These are phyloP conservation scores for Ivindomyrus marchei DNA, from an alignment of 2,113 vertebrate genomes.

Conservation along the genomic window DNA sequence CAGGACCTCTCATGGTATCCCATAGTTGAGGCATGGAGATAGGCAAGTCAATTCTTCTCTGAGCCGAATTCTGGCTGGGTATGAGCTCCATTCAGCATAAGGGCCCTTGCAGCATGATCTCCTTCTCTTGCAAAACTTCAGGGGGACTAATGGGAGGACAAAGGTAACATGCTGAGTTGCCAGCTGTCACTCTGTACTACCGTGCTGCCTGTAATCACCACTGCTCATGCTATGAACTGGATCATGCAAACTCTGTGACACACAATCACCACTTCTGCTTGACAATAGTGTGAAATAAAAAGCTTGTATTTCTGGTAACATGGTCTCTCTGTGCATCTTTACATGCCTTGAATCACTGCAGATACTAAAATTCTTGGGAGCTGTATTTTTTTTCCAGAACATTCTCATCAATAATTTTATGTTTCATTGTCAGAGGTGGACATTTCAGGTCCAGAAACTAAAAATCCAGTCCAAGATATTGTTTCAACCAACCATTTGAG, in stretches of 20 bases:
- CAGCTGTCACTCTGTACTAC: not conserved
- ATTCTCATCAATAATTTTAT: not conserved
- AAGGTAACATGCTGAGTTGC: not conserved
- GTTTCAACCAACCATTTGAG: too few relatives aligned
- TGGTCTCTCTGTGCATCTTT: not conserved
- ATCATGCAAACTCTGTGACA: not conserved
- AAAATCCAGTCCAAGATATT: too few relatives aligned
- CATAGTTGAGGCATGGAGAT: not conserved
- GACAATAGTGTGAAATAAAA: conserved; percentile 7
- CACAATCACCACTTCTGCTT: not conserved
- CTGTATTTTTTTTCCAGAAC: not conserved
- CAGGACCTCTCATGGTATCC: too few relatives aligned
- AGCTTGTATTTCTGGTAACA: not conserved
- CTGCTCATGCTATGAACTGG: not conserved
- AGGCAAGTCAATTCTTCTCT: not conserved
- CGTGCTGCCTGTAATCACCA: not conserved
- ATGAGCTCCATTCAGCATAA: not conserved
- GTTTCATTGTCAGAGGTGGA: not conserved
- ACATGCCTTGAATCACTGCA: not conserved
- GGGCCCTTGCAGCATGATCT: not conserved
- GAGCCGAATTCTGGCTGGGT: not conserved
- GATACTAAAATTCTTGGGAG: not conserved
- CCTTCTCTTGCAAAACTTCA: not conserved
- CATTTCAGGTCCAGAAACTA: too few relatives aligned
- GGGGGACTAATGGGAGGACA: not conserved